Evolutionary conservation across 1,140 invertebrate species (phyloP), one percentile per base, ranked within the genome.

Genomic region (Calliphora vicina): DNA sequence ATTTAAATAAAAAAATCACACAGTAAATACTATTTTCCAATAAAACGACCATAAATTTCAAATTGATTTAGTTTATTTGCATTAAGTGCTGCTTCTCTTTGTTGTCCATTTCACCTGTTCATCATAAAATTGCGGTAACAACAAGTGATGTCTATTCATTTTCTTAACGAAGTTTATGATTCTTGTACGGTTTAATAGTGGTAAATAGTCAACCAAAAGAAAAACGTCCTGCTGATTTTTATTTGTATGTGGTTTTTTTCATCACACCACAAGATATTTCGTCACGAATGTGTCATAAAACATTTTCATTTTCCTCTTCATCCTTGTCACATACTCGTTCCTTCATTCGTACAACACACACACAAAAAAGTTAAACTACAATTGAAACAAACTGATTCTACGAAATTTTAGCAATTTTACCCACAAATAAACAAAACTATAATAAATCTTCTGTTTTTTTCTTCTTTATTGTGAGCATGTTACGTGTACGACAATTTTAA

Each of bases 251-350:
- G 78, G 78, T 57, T 50, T 57, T n/a, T 27, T 3, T 50, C 42
- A 25, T 35, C 27, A 1, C 72, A 29, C 72, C 72, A 35, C 72
- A 74, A 74, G 27, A 74, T 35, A 35, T 15, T 74, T 74, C 72
- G 72, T 74, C 72, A 74, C 72, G 72, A 74, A 74, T 35, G 27
- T 35, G 72, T 74, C 72, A 35, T 74, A 74, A 74, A 74, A 74
- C 72, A 50, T 50, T 5, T 43, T 43, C 42, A 43, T n/a, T 35
- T 35, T 35, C 35, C 35, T 35, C 35, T 6, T 8, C 35, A 35
- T 35, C 35, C 1, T 35, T 35, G 35, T 35, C 35, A 35, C 35
- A 35, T 10, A 35, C 10, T 35, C 35, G 10, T 35, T 35, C 35
- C 6, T 35, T 35, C 35, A n/a, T n/a, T n/a, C n/a, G n/a, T n/a